Percentiles rank a stretch among this genome's conserved stretches.
Evolutionary conservation across 2,113 vertebrate species (phyloP).

Genomic region (Rhea americana): DNA sequence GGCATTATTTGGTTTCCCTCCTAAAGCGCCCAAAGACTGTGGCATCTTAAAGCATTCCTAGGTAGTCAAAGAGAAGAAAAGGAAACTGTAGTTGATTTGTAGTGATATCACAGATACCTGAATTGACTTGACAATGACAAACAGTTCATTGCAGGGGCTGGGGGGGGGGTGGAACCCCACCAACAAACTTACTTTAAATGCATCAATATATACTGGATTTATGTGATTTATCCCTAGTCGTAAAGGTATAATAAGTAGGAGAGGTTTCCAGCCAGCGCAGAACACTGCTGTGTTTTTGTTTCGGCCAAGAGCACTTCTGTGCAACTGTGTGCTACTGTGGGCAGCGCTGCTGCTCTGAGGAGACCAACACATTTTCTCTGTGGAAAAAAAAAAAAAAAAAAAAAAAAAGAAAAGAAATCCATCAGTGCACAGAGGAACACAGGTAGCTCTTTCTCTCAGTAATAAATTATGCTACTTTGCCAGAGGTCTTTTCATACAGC

Average conservation of each 20-base stretch:
- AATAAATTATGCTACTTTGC: neutral
- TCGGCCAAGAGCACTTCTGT: constrained; percentile 51
- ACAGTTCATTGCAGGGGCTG: neutral
- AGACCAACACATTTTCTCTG: constrained; percentile 85
- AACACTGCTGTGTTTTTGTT: constrained; percentile 49
- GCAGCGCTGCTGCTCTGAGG: constrained; percentile 36
- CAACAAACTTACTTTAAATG: constrained; percentile 79
- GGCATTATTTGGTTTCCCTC: constrained; percentile 91
- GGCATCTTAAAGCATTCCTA: constrained; percentile 94
- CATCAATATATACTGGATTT: constrained; percentile 87
- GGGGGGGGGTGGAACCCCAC: too few relatives aligned
- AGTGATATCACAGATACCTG: constrained; percentile 28
- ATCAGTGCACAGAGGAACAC: neutral
- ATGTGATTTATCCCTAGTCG: constrained; percentile 89
- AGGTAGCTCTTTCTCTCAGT: neutral
- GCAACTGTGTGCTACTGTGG: constrained; percentile 4
- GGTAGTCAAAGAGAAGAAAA: constrained; percentile 64
- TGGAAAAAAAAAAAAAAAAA: neutral
- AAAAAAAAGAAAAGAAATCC: neutral
- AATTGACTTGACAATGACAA: constrained; percentile 20
- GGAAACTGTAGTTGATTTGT: constrained; percentile 39
- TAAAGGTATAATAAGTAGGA: constrained; percentile 88
- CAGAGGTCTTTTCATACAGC: neutral
- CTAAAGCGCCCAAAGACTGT: constrained; percentile 89
- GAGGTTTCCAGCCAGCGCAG: constrained; percentile 80